Evolutionary conservation across 2,888 invertebrate genomes (phyloP), one percentile per base, ranked within the genome.

Genomic region (Sympetrum striolatum): DNA sequence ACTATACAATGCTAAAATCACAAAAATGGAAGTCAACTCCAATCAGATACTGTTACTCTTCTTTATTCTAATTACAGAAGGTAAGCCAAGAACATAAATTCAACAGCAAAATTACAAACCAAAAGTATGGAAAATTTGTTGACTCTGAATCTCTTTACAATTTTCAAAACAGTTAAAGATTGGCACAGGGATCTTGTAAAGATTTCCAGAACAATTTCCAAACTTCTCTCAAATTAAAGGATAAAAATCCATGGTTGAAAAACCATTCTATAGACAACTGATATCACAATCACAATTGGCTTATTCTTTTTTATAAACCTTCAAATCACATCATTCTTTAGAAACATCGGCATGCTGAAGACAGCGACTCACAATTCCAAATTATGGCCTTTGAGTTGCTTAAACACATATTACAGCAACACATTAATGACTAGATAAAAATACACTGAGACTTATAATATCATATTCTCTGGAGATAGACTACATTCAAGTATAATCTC

Each of bases 271-370:
- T 60, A 37, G 73, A 86, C 86, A 60, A 86, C 86, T 60, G 35
- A 86, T 86, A 86, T 86, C 86, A 86, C 86, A 86, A 86, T 86
- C 60, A 60, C 37, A 60, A 86, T 60, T 86, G 86, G 86, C 86
- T 60, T 86, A 31, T 60, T 60, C 37, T 37, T 86, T 60, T 86
- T 37, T 86, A 86, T 60, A 86, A 86, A 82, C 81, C 81, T 53
- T 82, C 31, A 82, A 82, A 53, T 86, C 86, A 86, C 86, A 86
- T 86, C 58, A 64, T 60, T 86, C 60, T 60, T 86, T 64, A 60
- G 37, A 60, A n/a, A 86, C 60, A 86, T 37, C 22, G 37, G 37
- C 60, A 86, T 86, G n/a, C 10, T 25, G 25, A 31, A n/a, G 25
- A 73, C 25, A 14, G 31, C 37, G n/a, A 86, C 60, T 37, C 64